phyloP scores from a whole-genome alignment of 2,113 vertebrate species.

The Elachura formosa region DNA sequence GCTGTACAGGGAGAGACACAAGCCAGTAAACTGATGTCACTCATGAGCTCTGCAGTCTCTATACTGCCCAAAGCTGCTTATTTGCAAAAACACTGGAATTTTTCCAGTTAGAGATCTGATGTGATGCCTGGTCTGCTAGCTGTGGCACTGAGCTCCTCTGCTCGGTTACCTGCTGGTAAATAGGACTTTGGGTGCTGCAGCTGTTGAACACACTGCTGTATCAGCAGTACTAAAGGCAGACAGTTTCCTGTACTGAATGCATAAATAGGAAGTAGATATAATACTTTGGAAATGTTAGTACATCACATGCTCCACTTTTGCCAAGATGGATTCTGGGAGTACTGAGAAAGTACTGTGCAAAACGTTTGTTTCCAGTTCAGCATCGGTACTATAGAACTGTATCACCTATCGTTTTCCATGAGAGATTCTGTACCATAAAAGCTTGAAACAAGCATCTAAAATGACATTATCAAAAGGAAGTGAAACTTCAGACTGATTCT shows the following conservation, averaged over 20 bases:
- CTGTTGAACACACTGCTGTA: neutral
- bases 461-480: neutral
- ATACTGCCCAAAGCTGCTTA: neutral
- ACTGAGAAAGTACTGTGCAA: neutral
- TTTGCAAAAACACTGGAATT: neutral
- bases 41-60: neutral
- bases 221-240: neutral
- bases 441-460: neutral
- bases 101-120: neutral
- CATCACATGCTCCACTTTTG: neutral
- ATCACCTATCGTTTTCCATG: neutral
- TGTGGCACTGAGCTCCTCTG: neutral
- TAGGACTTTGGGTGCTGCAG: neutral
- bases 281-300: neutral
- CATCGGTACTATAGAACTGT: neutral
- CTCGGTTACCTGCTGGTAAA: neutral
- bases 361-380: neutral
- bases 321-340: neutral
- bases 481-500: neutral
- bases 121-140: neutral
- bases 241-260: neutral
- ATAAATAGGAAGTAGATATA: neutral
- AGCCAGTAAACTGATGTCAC: neutral
- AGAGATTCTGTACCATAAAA: neutral
- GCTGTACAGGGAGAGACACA: neutral